Conservation (phyloP, 2,797 vertebrate genomes). For the Huso huso region DNA sequence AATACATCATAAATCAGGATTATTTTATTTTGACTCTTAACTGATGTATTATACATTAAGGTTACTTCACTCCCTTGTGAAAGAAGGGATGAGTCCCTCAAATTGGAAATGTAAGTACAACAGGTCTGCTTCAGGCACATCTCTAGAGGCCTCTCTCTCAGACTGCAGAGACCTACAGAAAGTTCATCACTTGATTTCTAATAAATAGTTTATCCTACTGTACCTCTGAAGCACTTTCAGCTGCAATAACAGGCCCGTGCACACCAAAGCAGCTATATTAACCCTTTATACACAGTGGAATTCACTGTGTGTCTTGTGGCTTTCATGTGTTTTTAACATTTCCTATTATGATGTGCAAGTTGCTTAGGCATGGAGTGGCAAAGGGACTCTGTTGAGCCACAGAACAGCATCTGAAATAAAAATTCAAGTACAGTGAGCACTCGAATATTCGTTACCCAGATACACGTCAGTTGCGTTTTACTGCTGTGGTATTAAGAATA, state of each 20-base stretch:
- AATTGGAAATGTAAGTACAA: not conserved
- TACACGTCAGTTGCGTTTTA: too few species aligned
- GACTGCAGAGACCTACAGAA: not conserved
- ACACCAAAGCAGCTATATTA: not conserved
- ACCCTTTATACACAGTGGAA: not conserved
- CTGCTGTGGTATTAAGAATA: too few species aligned
- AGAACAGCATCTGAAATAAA: not conserved
- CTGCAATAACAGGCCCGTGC: not conserved
- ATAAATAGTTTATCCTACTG: slow-evolving; percentile 9
- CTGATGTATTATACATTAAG: too few species aligned
- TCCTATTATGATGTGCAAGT: not conserved
- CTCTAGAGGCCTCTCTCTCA: not conserved
- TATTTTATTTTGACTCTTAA: too few species aligned
- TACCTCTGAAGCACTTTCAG: not conserved
- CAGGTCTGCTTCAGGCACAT: not conserved
- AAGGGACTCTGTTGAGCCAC: not conserved
- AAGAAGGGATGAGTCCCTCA: not conserved
- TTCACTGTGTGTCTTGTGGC: not conserved
- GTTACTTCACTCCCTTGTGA: too few species aligned
- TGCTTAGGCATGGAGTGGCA: not conserved
- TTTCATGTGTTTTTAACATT: not conserved
- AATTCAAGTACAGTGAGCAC: not conserved
- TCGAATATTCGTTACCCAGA: too few species aligned
- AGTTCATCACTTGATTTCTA: slow-evolving; percentile 6
- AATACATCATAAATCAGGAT: too few species aligned